Percentiles rank a stretch among this genome's conserved stretches.
Conservation (phyloP, 2,888 invertebrate genomes). For the Platycnemis pennipes region DNA sequence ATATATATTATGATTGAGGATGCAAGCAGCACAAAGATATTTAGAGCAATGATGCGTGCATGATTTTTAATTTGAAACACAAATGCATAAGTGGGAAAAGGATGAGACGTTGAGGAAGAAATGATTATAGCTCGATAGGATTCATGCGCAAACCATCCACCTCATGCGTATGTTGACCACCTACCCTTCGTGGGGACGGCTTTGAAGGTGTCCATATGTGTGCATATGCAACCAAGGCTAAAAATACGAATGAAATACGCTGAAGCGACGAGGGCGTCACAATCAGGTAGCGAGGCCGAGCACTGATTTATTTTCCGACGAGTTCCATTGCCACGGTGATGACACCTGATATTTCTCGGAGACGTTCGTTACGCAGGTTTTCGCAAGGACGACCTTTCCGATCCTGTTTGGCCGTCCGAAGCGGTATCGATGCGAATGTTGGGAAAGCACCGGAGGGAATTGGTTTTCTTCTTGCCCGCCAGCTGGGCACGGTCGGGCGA, state of each 20-base stretch:
- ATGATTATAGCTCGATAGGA: no score
- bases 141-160: no score
- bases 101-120: no score
- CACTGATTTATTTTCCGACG: not conserved
- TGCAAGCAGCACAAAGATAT: no score
- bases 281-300: not conserved
- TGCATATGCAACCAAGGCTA: no score
- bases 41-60: no score
- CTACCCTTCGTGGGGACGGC: no score
- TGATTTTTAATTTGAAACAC: no score
- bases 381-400: slow-evolving; percentile 5
- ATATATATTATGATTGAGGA: no score
- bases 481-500: not conserved
- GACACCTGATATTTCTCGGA: not conserved
- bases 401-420: not conserved
- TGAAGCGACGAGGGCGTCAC: not conserved
- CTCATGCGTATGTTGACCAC: no score
- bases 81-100: no score
- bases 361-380: not conserved
- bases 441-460: not conserved
- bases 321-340: not conserved
- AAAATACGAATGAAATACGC: not conserved
- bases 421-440: not conserved
- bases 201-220: no score
- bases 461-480: not conserved